phyloP scores from a whole-genome alignment of 2,888 invertebrate genomes.

The Chrysina gloriosa region DNA sequence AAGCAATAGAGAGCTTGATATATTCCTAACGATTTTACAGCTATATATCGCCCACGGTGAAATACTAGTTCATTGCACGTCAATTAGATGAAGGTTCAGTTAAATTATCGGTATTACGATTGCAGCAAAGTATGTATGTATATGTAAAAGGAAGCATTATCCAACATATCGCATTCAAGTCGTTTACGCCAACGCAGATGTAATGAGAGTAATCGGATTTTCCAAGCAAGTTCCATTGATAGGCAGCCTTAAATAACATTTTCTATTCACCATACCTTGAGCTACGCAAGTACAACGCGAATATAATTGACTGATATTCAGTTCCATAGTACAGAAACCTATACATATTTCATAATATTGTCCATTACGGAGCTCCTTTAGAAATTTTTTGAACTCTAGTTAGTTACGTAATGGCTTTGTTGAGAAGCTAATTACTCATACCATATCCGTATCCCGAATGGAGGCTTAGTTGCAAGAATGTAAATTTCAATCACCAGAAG shows the following conservation, averaged over 20 bases:
- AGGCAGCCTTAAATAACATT: not conserved
- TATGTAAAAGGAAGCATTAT: not conserved
- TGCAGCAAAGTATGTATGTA: not conserved
- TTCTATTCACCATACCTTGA: not conserved
- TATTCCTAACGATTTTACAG: too few relatives aligned
- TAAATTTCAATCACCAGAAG: too few relatives aligned
- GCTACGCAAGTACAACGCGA: not conserved
- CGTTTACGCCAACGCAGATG: not conserved
- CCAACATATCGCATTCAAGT: not conserved
- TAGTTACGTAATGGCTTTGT: not conserved
- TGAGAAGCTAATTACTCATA: too few relatives aligned
- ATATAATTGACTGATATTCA: conserved; percentile 14
- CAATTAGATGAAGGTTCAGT: too few relatives aligned
- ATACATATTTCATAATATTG: too few relatives aligned
- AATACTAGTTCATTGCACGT: too few relatives aligned
- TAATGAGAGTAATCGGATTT: conserved; percentile 7
- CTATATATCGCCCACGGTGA: too few relatives aligned
- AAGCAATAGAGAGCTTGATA: too few relatives aligned
- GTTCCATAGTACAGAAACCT: not conserved
- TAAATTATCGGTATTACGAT: too few relatives aligned
- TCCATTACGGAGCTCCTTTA: not conserved
- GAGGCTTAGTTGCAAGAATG: too few relatives aligned
- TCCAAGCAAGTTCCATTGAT: not conserved
- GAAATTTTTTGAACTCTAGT: not conserved
- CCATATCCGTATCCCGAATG: too few relatives aligned